Evolutionary conservation across 2,888 invertebrate genomes (phyloP), one percentile per base, ranked within the genome.

Genomic region (Idaea dimidiata): DNA sequence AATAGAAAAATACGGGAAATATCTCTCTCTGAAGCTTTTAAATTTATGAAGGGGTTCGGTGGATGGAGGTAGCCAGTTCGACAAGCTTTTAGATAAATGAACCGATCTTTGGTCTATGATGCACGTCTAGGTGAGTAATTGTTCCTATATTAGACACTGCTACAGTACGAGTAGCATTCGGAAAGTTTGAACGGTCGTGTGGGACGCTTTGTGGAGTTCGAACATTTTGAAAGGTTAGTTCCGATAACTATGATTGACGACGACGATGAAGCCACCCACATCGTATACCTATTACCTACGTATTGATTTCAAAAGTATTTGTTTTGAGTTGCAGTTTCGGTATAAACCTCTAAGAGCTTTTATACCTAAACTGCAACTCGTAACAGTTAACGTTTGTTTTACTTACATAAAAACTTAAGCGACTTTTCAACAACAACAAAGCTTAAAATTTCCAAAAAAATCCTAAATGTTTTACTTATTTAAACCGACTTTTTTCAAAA

Each of bases 41-140:
- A 87, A 85, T 88, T 88, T 88, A 87, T 88, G 78, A 71, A 86
- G 69, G 67, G 61, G 72, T 66, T 69, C 63, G 62, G 14, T 43
- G n/a, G n/a, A n/a, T 14, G 0, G 43, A 8, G 43, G 67, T 62
- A 63, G 68, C 63, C 65, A 62, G 73, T 75, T 79, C 77, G 85
- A 84, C 78, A 80, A 80, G 90, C 89, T 89, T 77, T 89, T 79
- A 83, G 78, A 83, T 78, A 84, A 87, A 88, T 88, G 88, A 89
- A 84, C 88, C 69, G 79, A 62, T 66, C 63, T 73, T 73, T 71
- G 74, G 77, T 73, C 69, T 65, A 69, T 59, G 73, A 75, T 79
- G 78, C 76, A 76, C 69, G 67, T 69, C 60, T 66, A 54, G 60
- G 16, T 62, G 82, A 87, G 87, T 86, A 88, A 88, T 89, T 88